Evolutionary conservation across 2,888 invertebrate genomes (phyloP).

Genomic region (Rhagonycha lutea): DNA sequence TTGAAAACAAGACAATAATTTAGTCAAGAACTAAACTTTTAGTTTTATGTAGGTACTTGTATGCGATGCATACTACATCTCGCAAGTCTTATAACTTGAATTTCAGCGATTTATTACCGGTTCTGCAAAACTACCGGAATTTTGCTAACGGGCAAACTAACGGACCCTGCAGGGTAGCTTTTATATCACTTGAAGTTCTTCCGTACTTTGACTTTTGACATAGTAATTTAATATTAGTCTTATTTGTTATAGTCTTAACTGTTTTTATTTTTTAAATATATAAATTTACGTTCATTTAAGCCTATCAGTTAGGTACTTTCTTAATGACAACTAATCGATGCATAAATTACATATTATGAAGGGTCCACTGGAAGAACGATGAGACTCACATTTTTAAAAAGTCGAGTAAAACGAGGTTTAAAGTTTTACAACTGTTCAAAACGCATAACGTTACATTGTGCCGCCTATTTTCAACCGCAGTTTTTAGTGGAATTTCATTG

Average conservation of each 20-base stretch:
- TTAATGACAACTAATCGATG: no score
- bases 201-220: not conserved
- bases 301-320: not conserved
- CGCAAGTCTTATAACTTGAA: not conserved
- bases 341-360: no score
- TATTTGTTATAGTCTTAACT: not conserved
- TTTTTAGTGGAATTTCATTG: no score
- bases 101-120: not conserved
- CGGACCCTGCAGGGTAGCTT: not conserved
- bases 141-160: not conserved
- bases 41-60: no score
- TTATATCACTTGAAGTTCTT: not conserved
- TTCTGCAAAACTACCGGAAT: not conserved
- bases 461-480: no score
- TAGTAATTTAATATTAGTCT: not conserved
- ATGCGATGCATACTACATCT: not conserved
- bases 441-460: no score
- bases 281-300: not conserved
- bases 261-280: not conserved
- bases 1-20: no score
- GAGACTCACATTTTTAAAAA: no score
- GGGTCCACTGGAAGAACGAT: no score
- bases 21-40: no score
- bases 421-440: no score
- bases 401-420: no score